Evolutionary conservation across 2,888 invertebrate genomes (phyloP), one percentile per base, ranked within the genome.

Genomic region (Tryphoninae sp.): DNA sequence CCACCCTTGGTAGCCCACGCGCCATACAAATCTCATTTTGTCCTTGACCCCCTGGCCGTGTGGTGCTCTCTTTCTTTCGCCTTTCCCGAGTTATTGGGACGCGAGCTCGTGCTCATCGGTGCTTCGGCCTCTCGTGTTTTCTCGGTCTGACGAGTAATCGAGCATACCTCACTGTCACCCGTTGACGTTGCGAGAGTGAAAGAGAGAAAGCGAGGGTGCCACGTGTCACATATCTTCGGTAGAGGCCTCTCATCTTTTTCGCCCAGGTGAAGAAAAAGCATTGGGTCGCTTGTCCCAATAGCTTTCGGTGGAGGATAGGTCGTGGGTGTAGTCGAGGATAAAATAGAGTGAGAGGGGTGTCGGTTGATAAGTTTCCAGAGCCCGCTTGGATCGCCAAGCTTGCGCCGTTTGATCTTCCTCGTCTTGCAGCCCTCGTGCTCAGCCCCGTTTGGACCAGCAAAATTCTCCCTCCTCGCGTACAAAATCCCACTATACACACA

Each of bases 361-460:
- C 84, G 84, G 83, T 85, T 86, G 26, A 40, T 51, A 59, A 16
- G 23, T 42, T 22, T 85, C 84, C 69, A 84, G 84, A 85, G 84
- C 84, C 83, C 84, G 82, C 65, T 82, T 78, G 83, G 82, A 82
- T 83, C 78, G 83, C 86, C 86, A 89, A 89, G 89, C 90, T 90
- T 90, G 90, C 90, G 90, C 89, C 81, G 89, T 90, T 87, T 86
- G 85, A 81, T 62, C 55, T 68, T 49, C 72, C 71, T 64, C 53
- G 45, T 53, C 45, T 67, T 78, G 33, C 33, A 51, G 73, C 58
- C 83, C 77, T 79, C 82, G 74, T 64, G 76, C 65, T 82, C 82
- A 80, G 58, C 82, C 77, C 74, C 71, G 71, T 75, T 78, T 67
- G 58, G 78, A 68, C 68, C 65, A 51, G 62, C 13, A 68, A 61